A percentile compares a stretch with the other conserved stretches of the same genome.
Conservation (phyloP, 2,888 invertebrate species). For the Camptogramma bilineatum region DNA sequence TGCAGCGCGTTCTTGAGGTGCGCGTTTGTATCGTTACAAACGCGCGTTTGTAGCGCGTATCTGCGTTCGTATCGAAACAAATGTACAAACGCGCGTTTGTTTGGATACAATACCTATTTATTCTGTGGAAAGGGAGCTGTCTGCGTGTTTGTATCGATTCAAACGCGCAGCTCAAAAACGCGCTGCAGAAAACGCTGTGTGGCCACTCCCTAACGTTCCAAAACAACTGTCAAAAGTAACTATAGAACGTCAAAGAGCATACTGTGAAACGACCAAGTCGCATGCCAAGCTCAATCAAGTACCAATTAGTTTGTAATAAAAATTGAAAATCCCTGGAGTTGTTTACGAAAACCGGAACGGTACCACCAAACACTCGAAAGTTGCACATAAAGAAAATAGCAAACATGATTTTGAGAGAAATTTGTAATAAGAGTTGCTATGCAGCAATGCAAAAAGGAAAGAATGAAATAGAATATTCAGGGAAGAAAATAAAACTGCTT, state of each 20-base stretch:
- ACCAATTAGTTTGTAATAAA: constrained; percentile 38
- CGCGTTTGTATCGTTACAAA: too few species aligned
- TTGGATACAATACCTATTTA: too few species aligned
- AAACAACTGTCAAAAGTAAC: constrained; percentile 11
- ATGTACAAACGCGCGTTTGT: too few species aligned
- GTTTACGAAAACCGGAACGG: constrained; percentile 18
- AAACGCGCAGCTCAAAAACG: too few species aligned
- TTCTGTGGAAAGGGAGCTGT: too few species aligned
- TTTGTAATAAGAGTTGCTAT: not conserved
- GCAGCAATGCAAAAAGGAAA: not conserved
- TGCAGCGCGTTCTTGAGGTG: too few species aligned
- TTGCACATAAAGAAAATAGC: constrained; percentile 9
- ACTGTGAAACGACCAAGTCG: constrained; percentile 32
- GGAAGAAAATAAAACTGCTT: not conserved
- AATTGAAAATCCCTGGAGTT: constrained; percentile 30
- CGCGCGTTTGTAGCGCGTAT: too few species aligned
- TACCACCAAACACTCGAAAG: constrained; percentile 16
- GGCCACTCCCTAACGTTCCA: too few species aligned
- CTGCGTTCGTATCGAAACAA: too few species aligned
- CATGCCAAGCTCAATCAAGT: constrained; percentile 41
- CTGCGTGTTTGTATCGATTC: too few species aligned
- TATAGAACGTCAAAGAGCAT: not conserved
- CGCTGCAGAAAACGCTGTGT: too few species aligned
- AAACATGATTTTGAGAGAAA: constrained; percentile 9
- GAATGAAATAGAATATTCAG: not conserved